Conservation (phyloP, 2,888 invertebrate genomes). For the Yponomeuta cagnagella region DNA sequence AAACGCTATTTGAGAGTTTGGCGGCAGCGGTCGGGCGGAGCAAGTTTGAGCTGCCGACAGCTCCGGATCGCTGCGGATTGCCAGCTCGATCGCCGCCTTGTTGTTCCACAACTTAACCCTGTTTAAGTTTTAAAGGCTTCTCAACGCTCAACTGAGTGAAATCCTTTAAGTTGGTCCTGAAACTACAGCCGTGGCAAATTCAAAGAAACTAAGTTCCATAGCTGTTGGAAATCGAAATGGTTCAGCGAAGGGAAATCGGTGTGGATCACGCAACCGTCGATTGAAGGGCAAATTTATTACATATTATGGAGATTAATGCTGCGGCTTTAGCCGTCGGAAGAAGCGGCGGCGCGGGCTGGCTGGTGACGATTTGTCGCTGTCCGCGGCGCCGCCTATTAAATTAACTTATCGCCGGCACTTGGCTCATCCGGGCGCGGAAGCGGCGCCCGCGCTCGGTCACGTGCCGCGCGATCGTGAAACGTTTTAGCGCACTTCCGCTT, state of each 20-base stretch:
- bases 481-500: slow-evolving; percentile 63
- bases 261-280: slow-evolving; percentile 10
- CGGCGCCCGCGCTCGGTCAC: slow-evolving; percentile 37
- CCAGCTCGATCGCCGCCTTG: slow-evolving; percentile 23
- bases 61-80: slow-evolving; percentile 21
- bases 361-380: slow-evolving; percentile 33
- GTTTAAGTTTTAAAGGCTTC: slow-evolving; percentile 22
- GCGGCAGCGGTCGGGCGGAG: slow-evolving; percentile 3
- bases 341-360: slow-evolving; percentile 28
- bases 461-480: slow-evolving; percentile 55
- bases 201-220: background rate
- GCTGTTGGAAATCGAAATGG: background rate
- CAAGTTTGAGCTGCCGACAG: slow-evolving; percentile 3
- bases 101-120: slow-evolving; percentile 26
- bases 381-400: slow-evolving; percentile 28
- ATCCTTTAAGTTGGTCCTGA: slow-evolving; percentile 14
- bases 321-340: slow-evolving; percentile 23
- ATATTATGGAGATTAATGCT: slow-evolving; percentile 33
- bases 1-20: slow-evolving; percentile 8
- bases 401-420: slow-evolving; percentile 28
- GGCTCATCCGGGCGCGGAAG: slow-evolving; percentile 17
- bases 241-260: background rate
- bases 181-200: slow-evolving; percentile 13
- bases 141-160: slow-evolving; percentile 18
- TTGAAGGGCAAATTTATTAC: slow-evolving; percentile 27